Percentiles rank a stretch among this genome's conserved stretches.
phyloP scores from a whole-genome alignment of 2,113 vertebrate species.

The Hassar affinis region DNA sequence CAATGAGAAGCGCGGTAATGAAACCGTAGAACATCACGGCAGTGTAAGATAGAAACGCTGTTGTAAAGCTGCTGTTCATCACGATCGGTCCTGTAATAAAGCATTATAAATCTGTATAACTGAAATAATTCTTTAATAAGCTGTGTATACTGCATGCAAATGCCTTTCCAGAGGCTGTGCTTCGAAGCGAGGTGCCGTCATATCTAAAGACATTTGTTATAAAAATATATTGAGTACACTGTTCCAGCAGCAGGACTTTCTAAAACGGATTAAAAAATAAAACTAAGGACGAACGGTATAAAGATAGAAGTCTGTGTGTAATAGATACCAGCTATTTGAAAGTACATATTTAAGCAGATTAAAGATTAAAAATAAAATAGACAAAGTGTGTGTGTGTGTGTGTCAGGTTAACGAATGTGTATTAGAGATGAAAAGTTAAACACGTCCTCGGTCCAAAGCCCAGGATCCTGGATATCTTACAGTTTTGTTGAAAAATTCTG shows the following conservation, averaged over 20 bases:
- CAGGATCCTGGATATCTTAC: neutral
- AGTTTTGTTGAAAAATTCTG: neutral
- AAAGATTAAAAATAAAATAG: constrained; percentile 56
- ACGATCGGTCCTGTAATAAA: constrained; percentile 62
- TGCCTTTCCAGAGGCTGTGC: constrained; percentile 82
- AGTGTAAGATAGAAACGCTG: constrained; percentile 33
- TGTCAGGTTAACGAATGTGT: neutral
- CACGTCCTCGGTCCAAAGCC: neutral
- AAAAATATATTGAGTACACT: constrained; percentile 90
- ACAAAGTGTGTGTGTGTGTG: neutral
- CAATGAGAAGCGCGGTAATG: neutral
- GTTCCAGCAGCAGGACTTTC: constrained; percentile 97
- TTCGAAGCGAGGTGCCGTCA: constrained; percentile 67
- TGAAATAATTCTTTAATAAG: constrained; percentile 30
- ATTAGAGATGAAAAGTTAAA: constrained; percentile 15
- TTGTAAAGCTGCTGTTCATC: constrained; percentile 49
- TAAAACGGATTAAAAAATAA: constrained; percentile 88
- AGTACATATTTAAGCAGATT: constrained; percentile 79
- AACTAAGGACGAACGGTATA: constrained; percentile 84
- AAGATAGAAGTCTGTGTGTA: constrained; percentile 77
- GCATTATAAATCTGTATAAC: constrained; percentile 67
- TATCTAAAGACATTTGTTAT: constrained; percentile 75
- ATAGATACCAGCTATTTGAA: constrained; percentile 98
- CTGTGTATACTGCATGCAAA: constrained; percentile 58
- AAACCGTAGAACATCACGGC: neutral